A percentile compares a stretch with the other conserved stretches of the same genome.
Evolutionary conservation across 2,888 invertebrate species (phyloP).

Genomic region (Epistrophe eligans): DNA sequence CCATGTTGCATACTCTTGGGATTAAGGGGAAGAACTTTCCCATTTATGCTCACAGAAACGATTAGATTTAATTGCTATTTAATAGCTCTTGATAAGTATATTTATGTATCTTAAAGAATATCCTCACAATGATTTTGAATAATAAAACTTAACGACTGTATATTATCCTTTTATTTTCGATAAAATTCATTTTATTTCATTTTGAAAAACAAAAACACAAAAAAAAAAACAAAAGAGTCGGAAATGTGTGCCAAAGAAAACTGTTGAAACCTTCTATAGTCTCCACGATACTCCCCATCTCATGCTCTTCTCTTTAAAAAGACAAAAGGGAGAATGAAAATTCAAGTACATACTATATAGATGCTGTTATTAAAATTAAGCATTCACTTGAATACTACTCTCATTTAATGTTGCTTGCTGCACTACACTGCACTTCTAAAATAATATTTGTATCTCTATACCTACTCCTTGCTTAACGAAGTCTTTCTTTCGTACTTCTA

Average conservation of each 20-base stretch:
- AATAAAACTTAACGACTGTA: conserved; percentile 42
- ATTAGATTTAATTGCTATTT: conserved; percentile 37
- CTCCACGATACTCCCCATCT: background rate
- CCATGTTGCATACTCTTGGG: conserved; percentile 19
- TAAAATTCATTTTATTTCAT: conserved; percentile 22
- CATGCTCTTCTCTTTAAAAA: background rate
- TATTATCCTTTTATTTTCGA: conserved; percentile 36
- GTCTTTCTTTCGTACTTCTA: conserved; percentile 13
- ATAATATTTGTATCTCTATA: background rate
- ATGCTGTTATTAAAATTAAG: conserved; percentile 64
- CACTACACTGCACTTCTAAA: conserved; percentile 12
- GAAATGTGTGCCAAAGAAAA: conserved; percentile 21
- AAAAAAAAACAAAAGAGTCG: background rate
- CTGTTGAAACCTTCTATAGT: conserved; percentile 1
- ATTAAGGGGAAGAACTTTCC: background rate
- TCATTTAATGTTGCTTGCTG: conserved; percentile 43
- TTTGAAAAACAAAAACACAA: conserved; percentile 5
- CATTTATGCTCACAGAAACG: conserved; percentile 2
- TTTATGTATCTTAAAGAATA: background rate
- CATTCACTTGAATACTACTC: conserved; percentile 53
- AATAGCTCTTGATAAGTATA: conserved; percentile 10
- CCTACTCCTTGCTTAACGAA: conserved; percentile 6
- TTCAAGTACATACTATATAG: conserved; percentile 25
- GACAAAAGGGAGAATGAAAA: conserved; percentile 29
- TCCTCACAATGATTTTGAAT: conserved; percentile 9